Percentiles rank a stretch among this genome's conserved stretches.
These are phyloP conservation scores for Dolichoris vasculosae DNA, from an alignment of 1,140 invertebrate species.

Conservation along the genomic window DNA sequence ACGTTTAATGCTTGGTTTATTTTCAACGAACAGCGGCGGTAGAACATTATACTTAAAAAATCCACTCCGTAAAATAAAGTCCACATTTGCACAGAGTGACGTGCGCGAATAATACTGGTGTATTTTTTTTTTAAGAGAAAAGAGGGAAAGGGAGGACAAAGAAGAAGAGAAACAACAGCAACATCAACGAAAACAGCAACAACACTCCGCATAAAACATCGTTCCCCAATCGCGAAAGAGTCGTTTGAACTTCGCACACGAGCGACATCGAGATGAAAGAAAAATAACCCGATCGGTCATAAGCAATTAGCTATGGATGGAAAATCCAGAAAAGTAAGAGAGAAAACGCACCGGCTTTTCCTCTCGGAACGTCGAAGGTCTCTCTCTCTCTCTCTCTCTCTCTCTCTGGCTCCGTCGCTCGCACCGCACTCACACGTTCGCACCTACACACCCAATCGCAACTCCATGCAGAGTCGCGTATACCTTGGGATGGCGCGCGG, in stretches of 20 bases:
- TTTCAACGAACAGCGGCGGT: not conserved
- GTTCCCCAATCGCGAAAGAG: not conserved
- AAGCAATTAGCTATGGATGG: not conserved
- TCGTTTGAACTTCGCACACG: not conserved
- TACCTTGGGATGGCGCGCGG: not conserved
- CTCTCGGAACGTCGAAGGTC: not conserved
- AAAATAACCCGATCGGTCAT: not conserved
- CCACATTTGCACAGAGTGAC: not conserved
- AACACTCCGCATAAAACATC: not conserved
- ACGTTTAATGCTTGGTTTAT: not conserved
- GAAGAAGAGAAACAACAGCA: not conserved
- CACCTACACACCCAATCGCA: not conserved
- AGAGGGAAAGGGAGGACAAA: no score
- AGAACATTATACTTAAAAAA: not conserved
- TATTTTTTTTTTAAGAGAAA: not conserved
- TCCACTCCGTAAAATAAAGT: not conserved
- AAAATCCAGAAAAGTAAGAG: not conserved
- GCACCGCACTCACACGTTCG: not conserved
- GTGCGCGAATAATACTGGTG: not conserved
- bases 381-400: not conserved
- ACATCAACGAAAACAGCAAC: not conserved
- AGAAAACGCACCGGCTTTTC: not conserved
- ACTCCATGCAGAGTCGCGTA: not conserved
- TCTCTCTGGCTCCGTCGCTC: no score
- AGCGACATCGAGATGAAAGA: not conserved